Evolutionary conservation across 2,113 vertebrate genomes (phyloP).

Genomic region (Phyllopteryx taeniolatus): DNA sequence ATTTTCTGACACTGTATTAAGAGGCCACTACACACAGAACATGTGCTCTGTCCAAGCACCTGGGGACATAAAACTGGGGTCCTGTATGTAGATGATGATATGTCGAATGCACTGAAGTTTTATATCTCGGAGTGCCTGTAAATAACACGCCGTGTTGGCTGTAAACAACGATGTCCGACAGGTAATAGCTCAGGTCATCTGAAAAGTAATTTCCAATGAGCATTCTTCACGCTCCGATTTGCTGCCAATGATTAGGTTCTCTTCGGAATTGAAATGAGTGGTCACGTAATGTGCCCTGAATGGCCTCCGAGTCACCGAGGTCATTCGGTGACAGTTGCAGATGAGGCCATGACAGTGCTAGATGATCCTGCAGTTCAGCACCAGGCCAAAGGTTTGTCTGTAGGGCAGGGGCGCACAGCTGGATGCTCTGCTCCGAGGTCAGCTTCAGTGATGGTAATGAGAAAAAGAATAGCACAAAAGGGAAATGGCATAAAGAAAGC

Average conservation of each 20-base stretch:
- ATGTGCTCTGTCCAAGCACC: background rate
- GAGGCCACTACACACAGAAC: background rate
- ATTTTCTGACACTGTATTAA: slow-evolving; percentile 15
- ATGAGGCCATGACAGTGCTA: slow-evolving; percentile 62
- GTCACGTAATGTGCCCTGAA: slow-evolving; percentile 24
- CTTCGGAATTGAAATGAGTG: background rate
- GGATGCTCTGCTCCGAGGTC: slow-evolving; percentile 55
- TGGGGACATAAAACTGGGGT: background rate
- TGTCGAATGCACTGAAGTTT: slow-evolving; percentile 51
- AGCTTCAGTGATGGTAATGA: slow-evolving; percentile 74
- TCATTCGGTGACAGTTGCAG: slow-evolving; percentile 48
- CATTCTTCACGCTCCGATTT: slow-evolving; percentile 1
- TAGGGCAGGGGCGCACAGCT: slow-evolving; percentile 62
- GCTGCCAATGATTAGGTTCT: background rate
- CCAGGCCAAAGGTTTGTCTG: slow-evolving; percentile 69
- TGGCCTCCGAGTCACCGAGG: slow-evolving; percentile 45
- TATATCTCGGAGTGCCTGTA: slow-evolving; percentile 51
- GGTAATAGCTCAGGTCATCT: slow-evolving; percentile 51
- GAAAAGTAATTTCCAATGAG: slow-evolving; percentile 19
- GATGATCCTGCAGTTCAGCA: slow-evolving; percentile 69
- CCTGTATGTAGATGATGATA: slow-evolving; percentile 31
- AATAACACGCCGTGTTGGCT: slow-evolving; percentile 68
- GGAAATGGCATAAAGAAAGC: slow-evolving; percentile 51
- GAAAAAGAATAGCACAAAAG: slow-evolving; percentile 71
- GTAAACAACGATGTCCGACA: slow-evolving; percentile 64